Base-by-base conservation (phyloP, 2,797 vertebrate species). In the Nannoperca australis region DNA sequence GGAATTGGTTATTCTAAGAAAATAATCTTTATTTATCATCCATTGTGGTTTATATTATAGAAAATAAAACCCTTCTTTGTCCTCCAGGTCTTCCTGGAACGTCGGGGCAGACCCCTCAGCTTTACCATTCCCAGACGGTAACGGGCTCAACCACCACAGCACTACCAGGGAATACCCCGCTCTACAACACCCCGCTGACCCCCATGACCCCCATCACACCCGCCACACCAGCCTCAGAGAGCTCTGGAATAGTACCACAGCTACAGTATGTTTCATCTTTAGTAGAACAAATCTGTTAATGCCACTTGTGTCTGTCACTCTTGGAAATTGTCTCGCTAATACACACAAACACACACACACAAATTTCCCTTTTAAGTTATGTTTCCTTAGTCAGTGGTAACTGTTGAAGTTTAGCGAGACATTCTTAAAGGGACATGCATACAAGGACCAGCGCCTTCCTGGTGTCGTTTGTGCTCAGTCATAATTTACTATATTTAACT, bases 121-220 rank as follows among this genome's bases (percentile, higher is more conserved):
- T 99, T 74, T 99, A 97, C 87, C 97, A 99, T 87, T 99, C 98
- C 62, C 98, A 99, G 92, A 88, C 96, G 59, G 95, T 97, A 14
- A 1, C 81, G 3, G 91, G 88, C 73, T 95, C 97, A 0, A 99
- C 98, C 4, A 99, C 97, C 45, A 98, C 97, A 56, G 94, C 94
- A 0, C 94, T 99, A 81, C 98, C 98, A 0, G 98, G 98, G 81
- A 98, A 97, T 85, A 98, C 98, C 0, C 97, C 98, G 0, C 94
- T 98, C 11, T 99, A 98, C 79, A 92, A 49, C 80, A 89, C 97
- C 85, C 87, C 98, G 54, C 24, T 97, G 92, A 98, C 98, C 0
- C 98, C 98, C 0, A 99, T 99, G 98, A 99, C 98, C 51, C 98
- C 98, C 1, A 94, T 98, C 88, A 98, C 98, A 62, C 98, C 98